Evolutionary conservation across 2,113 vertebrate species (phyloP).

Genomic region (Charina bottae): DNA sequence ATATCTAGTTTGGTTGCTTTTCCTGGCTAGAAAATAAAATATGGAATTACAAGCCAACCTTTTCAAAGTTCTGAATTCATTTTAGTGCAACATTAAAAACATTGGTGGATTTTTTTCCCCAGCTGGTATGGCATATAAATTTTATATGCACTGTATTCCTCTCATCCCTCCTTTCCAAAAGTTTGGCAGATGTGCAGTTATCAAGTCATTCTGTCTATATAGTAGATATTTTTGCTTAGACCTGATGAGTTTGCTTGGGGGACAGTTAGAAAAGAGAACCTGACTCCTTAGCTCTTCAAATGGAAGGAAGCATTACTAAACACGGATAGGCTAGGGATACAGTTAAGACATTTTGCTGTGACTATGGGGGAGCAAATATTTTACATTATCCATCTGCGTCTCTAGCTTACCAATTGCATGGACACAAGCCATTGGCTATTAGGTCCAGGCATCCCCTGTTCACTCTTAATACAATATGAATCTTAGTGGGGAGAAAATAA

Average conservation of each 20-base stretch:
- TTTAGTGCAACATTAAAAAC: conserved; percentile 61
- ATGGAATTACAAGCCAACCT: conserved; percentile 64
- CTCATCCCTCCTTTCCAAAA: conserved; percentile 9
- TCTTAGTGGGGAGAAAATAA: not conserved
- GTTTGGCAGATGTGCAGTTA: conserved; percentile 61
- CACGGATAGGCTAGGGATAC: conserved; percentile 35
- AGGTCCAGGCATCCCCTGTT: not conserved
- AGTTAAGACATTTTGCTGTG: not conserved
- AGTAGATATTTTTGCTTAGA: conserved; percentile 42
- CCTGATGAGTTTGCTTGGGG: conserved; percentile 36
- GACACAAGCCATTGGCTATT: conserved; percentile 25
- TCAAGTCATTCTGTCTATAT: conserved; percentile 63
- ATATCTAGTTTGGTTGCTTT: conserved; percentile 54
- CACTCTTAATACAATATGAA: not conserved
- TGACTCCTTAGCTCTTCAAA: conserved; percentile 56
- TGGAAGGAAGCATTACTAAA: conserved; percentile 1
- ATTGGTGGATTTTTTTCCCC: conserved; percentile 56
- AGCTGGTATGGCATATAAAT: conserved; percentile 61
- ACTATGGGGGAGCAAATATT: conserved; percentile 16
- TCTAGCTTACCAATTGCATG: conserved; percentile 30
- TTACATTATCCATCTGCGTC: conserved; percentile 33
- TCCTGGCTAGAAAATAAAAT: conserved; percentile 51
- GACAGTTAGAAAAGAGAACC: conserved; percentile 51
- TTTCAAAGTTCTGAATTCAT: conserved; percentile 61
- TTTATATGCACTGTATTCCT: conserved; percentile 68